These are phyloP conservation scores for Rhinichthys osculus DNA, from an alignment of 2,797 vertebrate genomes.

Conservation along the genomic window DNA sequence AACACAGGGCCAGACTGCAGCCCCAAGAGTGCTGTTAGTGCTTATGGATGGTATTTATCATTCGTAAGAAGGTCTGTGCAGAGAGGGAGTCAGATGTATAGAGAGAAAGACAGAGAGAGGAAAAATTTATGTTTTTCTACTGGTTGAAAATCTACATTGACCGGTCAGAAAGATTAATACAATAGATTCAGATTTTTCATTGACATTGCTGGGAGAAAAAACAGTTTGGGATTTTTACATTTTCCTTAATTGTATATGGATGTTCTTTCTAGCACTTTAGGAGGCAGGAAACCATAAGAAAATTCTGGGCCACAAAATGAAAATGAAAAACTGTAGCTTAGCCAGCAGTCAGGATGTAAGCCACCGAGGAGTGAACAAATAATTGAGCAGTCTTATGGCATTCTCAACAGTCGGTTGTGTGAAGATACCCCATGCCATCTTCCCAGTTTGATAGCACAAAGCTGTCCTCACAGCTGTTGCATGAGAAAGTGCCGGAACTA, in stretches of 20 bases:
- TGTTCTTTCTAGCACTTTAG: not conserved
- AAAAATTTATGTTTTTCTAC: not conserved
- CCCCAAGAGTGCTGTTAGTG: conserved; percentile 57
- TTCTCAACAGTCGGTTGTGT: conserved; percentile 1
- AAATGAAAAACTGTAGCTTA: not conserved
- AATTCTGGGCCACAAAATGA: not conserved
- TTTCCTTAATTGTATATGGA: not conserved
- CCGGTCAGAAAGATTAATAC: not conserved
- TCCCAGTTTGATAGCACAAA: conserved; percentile 3
- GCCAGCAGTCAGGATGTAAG: conserved; percentile 6
- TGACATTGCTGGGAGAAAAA: not conserved
- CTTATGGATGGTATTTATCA: conserved; percentile 57
- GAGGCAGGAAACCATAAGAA: not conserved
- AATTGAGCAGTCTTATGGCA: conserved; percentile 12
- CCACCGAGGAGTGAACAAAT: conserved; percentile 4
- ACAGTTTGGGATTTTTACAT: not conserved
- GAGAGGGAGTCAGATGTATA: conserved; percentile 4
- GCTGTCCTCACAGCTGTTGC: conserved; percentile 23
- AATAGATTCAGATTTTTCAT: not conserved
- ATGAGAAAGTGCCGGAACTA: not conserved
- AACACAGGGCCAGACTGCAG: conserved; percentile 41
- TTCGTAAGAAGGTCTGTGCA: conserved; percentile 45
- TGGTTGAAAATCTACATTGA: conserved; percentile 20
- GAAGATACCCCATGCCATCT: conserved; percentile 13
- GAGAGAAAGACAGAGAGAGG: not conserved